Base-by-base conservation (phyloP, 2,113 vertebrate species). In the Meriones unguiculatus region DNA sequence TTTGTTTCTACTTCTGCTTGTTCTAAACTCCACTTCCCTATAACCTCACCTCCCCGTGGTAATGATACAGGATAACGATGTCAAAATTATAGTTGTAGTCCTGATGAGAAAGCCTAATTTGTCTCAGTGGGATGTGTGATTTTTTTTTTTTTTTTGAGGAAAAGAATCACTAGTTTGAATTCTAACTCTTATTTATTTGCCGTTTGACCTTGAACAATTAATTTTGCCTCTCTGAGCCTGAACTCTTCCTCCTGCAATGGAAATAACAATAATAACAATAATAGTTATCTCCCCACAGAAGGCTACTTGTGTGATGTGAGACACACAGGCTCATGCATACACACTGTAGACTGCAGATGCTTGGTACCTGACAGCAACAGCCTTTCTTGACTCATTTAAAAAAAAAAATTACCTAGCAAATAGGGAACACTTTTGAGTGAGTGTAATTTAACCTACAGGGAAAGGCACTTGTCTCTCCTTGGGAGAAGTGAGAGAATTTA, bases 131-230 rank as follows among this genome's bases (percentile, higher is more conserved):
- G 77, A 89, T 73, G 25, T 91, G 35, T 90, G 80, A 52, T 88
- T 92, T 90, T 54, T 78, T 80, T n/a, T 46, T 57, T 59, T 46
- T 46, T 77, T 93, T 76, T 30, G 59, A 90, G 81, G 50, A 59
- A 89, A 95, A 93, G 72, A 96, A 69, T 73, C 52, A 89, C 25
- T 90, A 54, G 54, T 94, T 92, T 95, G 72, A 86, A 90, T 96
- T 90, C 72, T 25, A 92, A 18, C 62, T 78, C 22, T 92, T 67
- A 87, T 72, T 95, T 95, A 90, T 35, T 95, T 96, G 35, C 80
- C 86, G 20, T 93, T 96, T 97, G 91, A 96, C 86, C n/a, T 94
- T 94, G 69, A 54, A 17, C 54, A 87, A 91, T 67, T 96, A 94
- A 89, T 91, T 94, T 96, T 92, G 90, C 32, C 25, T 96, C n/a